phyloP scores from a whole-genome alignment of 2,888 invertebrate species.

The Tiliacea aurago region DNA sequence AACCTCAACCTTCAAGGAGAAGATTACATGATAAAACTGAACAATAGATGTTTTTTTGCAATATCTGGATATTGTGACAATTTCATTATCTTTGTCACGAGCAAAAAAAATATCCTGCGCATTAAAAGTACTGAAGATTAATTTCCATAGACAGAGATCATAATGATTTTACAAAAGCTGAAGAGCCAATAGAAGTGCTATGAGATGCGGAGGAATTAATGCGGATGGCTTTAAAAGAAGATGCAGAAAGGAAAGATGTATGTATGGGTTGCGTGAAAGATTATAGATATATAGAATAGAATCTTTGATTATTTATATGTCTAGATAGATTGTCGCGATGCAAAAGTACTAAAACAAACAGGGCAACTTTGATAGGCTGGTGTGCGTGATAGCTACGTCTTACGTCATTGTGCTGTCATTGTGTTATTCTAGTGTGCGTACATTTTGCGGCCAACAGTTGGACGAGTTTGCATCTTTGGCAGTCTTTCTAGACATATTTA shows the following conservation, averaged over 20 bases:
- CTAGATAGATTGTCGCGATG: too few relatives aligned
- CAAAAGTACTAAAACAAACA: too few relatives aligned
- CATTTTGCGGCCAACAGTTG: too few relatives aligned
- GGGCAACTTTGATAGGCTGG: too few relatives aligned
- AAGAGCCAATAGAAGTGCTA: not conserved
- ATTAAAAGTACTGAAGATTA: not conserved
- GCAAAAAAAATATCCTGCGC: not conserved
- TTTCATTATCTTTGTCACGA: conserved; percentile 36
- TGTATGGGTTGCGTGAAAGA: not conserved
- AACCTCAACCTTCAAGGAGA: conserved; percentile 15
- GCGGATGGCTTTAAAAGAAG: not conserved
- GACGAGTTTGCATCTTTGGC: too few relatives aligned
- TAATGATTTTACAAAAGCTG: not conserved
- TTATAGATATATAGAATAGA: not conserved
- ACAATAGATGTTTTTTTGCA: conserved; percentile 44
- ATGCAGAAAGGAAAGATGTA: not conserved
- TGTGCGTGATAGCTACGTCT: too few relatives aligned
- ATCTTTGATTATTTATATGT: too few relatives aligned
- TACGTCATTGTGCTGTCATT: too few relatives aligned
- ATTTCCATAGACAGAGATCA: not conserved
- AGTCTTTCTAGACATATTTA: too few relatives aligned
- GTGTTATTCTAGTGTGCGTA: too few relatives aligned
- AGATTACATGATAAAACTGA: conserved; percentile 16
- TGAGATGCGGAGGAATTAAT: not conserved
- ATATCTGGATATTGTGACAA: conserved; percentile 8